Base-by-base conservation (phyloP, 30 jellyfish, hydroid and myxozoan species). In the Aurelia aurita complex sp. Pacific region DNA sequence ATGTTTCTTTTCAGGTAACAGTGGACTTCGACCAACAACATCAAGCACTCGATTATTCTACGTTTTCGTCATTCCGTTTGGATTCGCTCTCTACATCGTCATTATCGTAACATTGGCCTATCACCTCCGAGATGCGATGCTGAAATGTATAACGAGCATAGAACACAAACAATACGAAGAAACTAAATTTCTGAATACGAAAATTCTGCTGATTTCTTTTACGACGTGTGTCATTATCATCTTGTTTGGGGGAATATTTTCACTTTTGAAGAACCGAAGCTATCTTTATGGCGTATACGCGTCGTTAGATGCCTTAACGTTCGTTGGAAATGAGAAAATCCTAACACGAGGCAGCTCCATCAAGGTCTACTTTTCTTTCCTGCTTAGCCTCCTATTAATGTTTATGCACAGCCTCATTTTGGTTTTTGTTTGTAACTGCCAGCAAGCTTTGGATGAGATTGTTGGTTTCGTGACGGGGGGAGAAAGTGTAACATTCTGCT, bases 11-110 rank as follows among this genome's bases (percentile, higher is more conserved):
- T 10, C 63, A 84, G 93, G 93, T 15, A 74, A 84, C 87, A 84
- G 93, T 13, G 87, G 93, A 63, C 62, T 84, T 2, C 50, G 69
- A 60, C 87, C 74, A 38, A 64, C 84, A 16, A 43, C 32, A 3
- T 84, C 87, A 86, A 64, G 75, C n/a, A 69, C 87, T 29, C 63
- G 57, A 65, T 15, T 84, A 33, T 84, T 84, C 87, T 84, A 84
- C 77, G 35, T 77, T 1, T 73, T 84, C 74, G 69, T 72, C 76
- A 64, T 66, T 64, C 93, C 93, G 63, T 42, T 84, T 38, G 93
- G 93, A 9, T 74, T 84, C 51, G 82, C 93, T 14, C 73, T 84
- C 5, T 84, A 84, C 65, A 81, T 84, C n/a, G 35, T 61, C 32
- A 64, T 84, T 53, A 51, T 84, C 23, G 71, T 84, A 11, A 61